A percentile compares a stretch with the other conserved stretches of the same genome.
phyloP scores from a whole-genome alignment of 2,888 invertebrate species.

The Ennomos fuscantarius region DNA sequence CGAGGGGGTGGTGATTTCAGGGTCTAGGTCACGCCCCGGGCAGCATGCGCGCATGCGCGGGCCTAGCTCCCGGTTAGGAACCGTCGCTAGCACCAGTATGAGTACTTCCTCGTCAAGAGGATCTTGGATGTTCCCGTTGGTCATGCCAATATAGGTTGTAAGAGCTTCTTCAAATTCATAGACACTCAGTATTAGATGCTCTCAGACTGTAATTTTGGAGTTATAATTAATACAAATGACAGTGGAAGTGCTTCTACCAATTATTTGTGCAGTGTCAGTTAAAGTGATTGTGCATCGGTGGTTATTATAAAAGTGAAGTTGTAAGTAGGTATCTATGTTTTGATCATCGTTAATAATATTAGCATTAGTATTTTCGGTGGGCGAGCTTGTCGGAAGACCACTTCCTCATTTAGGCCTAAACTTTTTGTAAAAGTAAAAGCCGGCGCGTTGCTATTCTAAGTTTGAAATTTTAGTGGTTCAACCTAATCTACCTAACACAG shows the following conservation, averaged over 20 bases:
- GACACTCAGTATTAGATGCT: not conserved
- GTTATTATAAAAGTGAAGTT: no score
- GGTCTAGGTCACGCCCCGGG: conserved; percentile 85
- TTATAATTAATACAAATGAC: no score
- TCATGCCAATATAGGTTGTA: not conserved
- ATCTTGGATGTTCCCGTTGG: conserved; percentile 16
- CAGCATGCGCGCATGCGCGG: conserved; percentile 69
- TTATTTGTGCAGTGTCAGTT: no score
- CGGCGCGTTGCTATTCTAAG: not conserved
- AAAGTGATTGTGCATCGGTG: no score
- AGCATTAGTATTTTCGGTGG: not conserved
- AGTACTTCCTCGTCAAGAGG: conserved; percentile 61
- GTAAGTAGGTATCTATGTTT: conserved; percentile 2
- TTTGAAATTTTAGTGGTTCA: no score
- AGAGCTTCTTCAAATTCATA: not conserved
- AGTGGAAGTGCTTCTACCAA: no score
- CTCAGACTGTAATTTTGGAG: no score
- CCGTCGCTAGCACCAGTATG: conserved; percentile 56
- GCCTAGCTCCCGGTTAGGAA: conserved; percentile 56
- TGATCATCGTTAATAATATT: not conserved
- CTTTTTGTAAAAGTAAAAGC: conserved; percentile 10
- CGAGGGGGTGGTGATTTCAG: conserved; percentile 78
- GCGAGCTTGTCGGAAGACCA: conserved; percentile 5
- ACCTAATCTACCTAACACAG: no score
- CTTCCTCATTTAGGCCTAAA: conserved; percentile 16